Base-by-base conservation (phyloP, 2,888 invertebrate genomes). In the Epinotia demarniana region DNA sequence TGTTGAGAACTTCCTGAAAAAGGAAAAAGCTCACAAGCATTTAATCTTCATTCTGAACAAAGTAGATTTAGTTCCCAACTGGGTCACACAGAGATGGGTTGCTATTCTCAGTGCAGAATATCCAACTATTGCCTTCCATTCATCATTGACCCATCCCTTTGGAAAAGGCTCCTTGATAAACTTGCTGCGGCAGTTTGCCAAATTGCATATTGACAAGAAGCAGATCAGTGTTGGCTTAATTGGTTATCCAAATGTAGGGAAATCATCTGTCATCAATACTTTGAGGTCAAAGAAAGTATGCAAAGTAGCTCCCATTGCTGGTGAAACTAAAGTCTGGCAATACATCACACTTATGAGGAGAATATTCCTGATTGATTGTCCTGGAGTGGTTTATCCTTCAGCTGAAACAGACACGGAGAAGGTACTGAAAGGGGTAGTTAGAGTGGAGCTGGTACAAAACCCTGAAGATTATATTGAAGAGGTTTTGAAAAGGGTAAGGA, bases 221-320 rank as follows among this genome's bases (percentile, higher is more conserved):
- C 99, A 99, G 94, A 99, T 99, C 77, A 99, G 99, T 87, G 98
- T 99, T 67, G 99, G 99, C 1, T 97, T 99, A 81, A 99, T 99
- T 87, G 99, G 99, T 0, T 99, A 99, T 89, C 99, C 99, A 2
- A 99, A 99, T 94, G 98, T 98, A 5, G 99, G 99, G 0, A 99
- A 99, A 92, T 99, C 99, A 78, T 99, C 99, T 0, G 96, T 99
- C 8, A 99, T 99, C 79, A 99, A 99, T 89, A 98, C 99, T 0
- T 92, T 99, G 73, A 95, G 98, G 73, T 97, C 98, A 12, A 99
- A 99, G 86, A 99, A 99, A 92, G 99, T 99, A 0, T 99, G 99
- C 89, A 99, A 99, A 90, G 99, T 97, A 0, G 99, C 99, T 5
- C 99, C 99, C 0, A 98, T 99, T 84, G 99, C 99, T 75, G 99